These are phyloP conservation scores for Pogona vitticeps DNA, from an alignment of 2,113 vertebrate species.

Conservation along the genomic window DNA sequence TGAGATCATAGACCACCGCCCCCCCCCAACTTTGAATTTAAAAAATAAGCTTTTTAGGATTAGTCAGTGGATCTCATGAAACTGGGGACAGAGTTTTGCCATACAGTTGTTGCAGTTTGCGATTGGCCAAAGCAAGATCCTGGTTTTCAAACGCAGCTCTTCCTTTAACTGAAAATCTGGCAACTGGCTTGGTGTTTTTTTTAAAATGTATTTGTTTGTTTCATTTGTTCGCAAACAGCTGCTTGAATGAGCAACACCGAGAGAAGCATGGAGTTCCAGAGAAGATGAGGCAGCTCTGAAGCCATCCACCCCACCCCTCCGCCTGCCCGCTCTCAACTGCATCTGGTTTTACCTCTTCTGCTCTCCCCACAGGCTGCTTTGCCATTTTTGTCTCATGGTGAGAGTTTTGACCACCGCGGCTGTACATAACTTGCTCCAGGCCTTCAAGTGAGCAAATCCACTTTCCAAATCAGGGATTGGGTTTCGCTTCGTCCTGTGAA, in stretches of 20 bases:
- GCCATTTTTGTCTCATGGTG: neutral
- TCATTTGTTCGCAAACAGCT: neutral
- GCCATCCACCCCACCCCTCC: too few relatives aligned
- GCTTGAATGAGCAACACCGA: neutral
- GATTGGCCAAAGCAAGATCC: slow-evolving; percentile 1
- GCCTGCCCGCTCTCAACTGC: too few relatives aligned
- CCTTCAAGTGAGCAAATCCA: slow-evolving; percentile 4
- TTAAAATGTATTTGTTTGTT: neutral
- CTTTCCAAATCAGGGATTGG: slow-evolving; percentile 55
- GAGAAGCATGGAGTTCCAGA: slow-evolving; percentile 4
- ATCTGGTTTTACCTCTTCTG: slow-evolving; percentile 23
- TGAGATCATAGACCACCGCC: too few relatives aligned
- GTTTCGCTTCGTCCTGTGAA: slow-evolving; percentile 16
- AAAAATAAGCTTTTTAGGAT: neutral
- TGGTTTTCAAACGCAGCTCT: neutral
- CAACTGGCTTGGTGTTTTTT: neutral
- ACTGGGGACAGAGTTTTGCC: neutral
- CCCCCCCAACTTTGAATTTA: too few relatives aligned
- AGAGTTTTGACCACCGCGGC: neutral
- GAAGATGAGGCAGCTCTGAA: neutral
- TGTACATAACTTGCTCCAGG: slow-evolving; percentile 52
- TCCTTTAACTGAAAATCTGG: neutral
- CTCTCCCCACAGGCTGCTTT: slow-evolving; percentile 36
- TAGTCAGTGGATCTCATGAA: neutral
- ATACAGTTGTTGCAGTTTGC: too few relatives aligned